phyloP scores from a whole-genome alignment of 2,797 vertebrate species.

The Eidolon dupreanum region DNA sequence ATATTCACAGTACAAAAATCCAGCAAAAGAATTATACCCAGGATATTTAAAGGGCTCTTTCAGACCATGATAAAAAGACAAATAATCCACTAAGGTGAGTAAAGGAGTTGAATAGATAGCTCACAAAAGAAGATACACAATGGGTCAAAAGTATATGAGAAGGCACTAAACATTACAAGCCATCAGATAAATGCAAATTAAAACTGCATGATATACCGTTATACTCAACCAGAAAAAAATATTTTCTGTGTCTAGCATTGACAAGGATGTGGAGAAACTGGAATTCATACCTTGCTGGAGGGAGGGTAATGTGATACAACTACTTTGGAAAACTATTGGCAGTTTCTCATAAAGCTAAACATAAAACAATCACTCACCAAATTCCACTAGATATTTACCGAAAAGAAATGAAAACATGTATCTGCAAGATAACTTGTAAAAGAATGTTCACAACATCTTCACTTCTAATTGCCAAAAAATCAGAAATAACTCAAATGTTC shows the following conservation, averaged over 20 bases:
- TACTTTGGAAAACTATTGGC: neutral
- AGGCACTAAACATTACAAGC: neutral
- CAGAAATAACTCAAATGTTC: neutral
- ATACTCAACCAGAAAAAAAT: neutral
- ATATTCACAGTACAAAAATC: neutral
- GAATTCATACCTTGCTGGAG: neutral
- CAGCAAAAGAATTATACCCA: neutral
- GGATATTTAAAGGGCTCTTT: neutral
- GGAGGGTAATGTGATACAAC: neutral
- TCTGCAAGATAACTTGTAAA: neutral
- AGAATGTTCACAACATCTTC: neutral
- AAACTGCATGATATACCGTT: neutral
- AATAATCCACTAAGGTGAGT: neutral
- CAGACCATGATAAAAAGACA: neutral
- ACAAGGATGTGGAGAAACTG: neutral
- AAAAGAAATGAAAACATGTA: neutral
- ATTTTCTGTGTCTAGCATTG: neutral
- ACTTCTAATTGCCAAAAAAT: neutral
- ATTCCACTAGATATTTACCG: neutral
- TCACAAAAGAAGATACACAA: neutral
- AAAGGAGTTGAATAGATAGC: neutral
- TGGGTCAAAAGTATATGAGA: neutral
- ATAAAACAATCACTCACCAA: neutral
- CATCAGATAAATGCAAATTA: neutral
- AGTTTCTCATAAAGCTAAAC: neutral